A percentile compares a stretch with the other conserved stretches of the same genome.
phyloP scores from a whole-genome alignment of 2,113 vertebrate genomes.

The Chionomys nivalis region DNA sequence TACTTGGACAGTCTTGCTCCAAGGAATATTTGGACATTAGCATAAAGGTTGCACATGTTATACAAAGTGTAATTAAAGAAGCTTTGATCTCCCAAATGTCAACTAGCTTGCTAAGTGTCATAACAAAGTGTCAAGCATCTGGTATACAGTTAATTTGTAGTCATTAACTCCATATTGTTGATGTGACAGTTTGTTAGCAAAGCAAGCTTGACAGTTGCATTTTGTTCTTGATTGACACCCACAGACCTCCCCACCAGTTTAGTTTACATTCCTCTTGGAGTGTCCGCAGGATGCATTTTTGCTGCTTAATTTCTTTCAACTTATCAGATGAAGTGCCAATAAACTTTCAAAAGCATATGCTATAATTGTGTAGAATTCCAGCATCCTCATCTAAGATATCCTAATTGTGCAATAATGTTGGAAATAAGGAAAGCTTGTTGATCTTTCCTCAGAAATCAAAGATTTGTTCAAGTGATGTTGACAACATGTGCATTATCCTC shows the following conservation, averaged over 20 bases:
- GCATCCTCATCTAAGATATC: constrained; percentile 20
- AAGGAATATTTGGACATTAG: constrained; percentile 89
- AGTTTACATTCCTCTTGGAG: constrained; percentile 87
- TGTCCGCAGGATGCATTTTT: constrained; percentile 85
- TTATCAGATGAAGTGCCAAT: constrained; percentile 71
- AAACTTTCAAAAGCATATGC: constrained; percentile 67
- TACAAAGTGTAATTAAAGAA: constrained; percentile 91
- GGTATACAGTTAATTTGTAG: constrained; percentile 95
- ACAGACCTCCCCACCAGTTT: constrained; percentile 87
- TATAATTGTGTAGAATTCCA: constrained; percentile 41
- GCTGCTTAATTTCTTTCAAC: constrained; percentile 79
- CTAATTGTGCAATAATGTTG: constrained; percentile 34
- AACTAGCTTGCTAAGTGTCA: constrained; percentile 91
- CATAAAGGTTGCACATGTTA: constrained; percentile 91
- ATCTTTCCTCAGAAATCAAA: constrained; percentile 55
- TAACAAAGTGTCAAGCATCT: constrained; percentile 96
- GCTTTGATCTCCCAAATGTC: constrained; percentile 94
- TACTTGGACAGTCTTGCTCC: constrained; percentile 81
- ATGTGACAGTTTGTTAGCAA: constrained; percentile 96
- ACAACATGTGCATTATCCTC: constrained; percentile 48
- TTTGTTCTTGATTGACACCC: constrained; percentile 94
- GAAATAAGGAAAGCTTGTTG: constrained; percentile 33
- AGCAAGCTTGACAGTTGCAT: constrained; percentile 91
- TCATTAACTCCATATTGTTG: constrained; percentile 96
- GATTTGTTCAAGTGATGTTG: constrained; percentile 58